Percentiles rank a stretch among this genome's conserved stretches.
Evolutionary conservation across 2,888 invertebrate species (phyloP).

Genomic region (Rhimphoctona megacephalus): DNA sequence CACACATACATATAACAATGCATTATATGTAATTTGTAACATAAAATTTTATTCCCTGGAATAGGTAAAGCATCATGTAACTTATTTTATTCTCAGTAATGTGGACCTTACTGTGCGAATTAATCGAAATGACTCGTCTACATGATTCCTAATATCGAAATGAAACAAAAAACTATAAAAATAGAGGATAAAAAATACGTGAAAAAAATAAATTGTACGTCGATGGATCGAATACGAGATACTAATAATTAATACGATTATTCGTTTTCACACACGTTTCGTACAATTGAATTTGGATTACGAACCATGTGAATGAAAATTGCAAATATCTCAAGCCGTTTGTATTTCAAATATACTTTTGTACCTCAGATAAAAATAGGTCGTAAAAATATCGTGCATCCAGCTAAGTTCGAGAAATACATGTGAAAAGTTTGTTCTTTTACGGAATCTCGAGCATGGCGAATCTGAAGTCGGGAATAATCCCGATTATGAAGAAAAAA

Average conservation of each 20-base stretch:
- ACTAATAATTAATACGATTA: conserved; percentile 31
- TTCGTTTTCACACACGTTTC: conserved; percentile 25
- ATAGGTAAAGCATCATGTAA: conserved; percentile 78
- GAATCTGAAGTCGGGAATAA: conserved; percentile 45
- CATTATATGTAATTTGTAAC: conserved; percentile 81
- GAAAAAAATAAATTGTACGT: conserved; percentile 36
- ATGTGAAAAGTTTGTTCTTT: background rate
- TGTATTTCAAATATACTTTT: conserved; percentile 68
- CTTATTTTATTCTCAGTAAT: conserved; percentile 82
- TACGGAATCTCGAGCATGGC: conserved; percentile 15
- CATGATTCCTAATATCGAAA: conserved; percentile 75
- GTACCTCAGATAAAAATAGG: conserved; percentile 62
- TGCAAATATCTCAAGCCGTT: conserved; percentile 54
- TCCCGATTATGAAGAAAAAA: conserved; percentile 31
- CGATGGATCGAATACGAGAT: conserved; percentile 36
- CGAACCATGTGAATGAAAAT: background rate
- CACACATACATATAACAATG: background rate
- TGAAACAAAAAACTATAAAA: conserved; percentile 65
- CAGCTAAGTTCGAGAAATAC: background rate
- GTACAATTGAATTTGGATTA: background rate
- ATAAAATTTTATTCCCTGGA: conserved; percentile 77
- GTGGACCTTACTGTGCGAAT: conserved; percentile 77
- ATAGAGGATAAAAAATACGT: conserved; percentile 64
- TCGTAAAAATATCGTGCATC: conserved; percentile 32
- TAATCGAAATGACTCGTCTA: conserved; percentile 74